Evolutionary conservation across 2,113 vertebrate genomes (phyloP).

Genomic region (Merops nubicus): DNA sequence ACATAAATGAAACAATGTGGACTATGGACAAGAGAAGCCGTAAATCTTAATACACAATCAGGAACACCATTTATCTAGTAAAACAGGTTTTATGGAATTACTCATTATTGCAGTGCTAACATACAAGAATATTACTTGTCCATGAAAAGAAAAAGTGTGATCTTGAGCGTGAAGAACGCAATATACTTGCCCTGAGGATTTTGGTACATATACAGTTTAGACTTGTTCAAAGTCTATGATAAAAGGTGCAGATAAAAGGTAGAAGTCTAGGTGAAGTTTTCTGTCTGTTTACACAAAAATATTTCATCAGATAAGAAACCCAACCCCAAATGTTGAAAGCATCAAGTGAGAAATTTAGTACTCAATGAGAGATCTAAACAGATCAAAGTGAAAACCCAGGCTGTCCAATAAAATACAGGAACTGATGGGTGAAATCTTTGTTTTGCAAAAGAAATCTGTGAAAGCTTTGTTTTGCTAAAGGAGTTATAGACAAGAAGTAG

Average conservation of each 20-base stretch:
- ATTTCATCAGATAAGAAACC: background rate
- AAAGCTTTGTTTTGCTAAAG: background rate
- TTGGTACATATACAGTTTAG: background rate
- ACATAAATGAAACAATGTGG: background rate
- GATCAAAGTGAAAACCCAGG: background rate
- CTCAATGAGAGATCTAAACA: background rate
- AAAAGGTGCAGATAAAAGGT: accelerated
- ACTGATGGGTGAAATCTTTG: background rate
- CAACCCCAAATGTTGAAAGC: background rate
- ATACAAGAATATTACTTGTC: background rate
- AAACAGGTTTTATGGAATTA: background rate
- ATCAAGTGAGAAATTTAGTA: background rate
- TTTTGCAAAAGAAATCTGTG: background rate
- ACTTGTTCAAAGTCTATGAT: background rate
- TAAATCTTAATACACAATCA: background rate
- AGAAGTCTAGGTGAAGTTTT: background rate
- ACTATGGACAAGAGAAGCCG: background rate
- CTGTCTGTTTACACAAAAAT: background rate
- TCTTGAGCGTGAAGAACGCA: background rate
- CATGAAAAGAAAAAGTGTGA: too few relatives aligned
- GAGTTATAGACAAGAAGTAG: background rate
- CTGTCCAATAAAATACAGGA: background rate
- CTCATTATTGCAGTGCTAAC: background rate
- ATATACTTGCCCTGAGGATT: background rate
- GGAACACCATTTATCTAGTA: background rate